Base-by-base conservation (phyloP, 2,888 invertebrate species). In the Cantharis nigra region DNA sequence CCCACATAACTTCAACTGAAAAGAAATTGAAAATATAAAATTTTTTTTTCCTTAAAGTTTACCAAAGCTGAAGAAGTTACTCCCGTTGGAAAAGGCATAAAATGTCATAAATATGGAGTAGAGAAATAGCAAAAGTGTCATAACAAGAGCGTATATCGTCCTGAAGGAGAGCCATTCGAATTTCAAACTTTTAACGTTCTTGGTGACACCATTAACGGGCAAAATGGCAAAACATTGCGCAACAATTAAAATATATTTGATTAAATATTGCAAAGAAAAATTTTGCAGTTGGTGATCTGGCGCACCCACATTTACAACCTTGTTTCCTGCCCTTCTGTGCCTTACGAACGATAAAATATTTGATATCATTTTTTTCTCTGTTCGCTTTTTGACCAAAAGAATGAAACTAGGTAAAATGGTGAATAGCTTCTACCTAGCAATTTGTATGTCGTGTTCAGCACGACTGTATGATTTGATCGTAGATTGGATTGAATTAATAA, bases 1-100 rank as follows among this genome's bases (percentile, higher is more conserved):
- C 79, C 80, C 80, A 80, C 23, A 72, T 62, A 13, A 79, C 75
- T 5, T 75, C 63, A 62, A 78, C 80, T 49, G 13, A 13, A 33
- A 33, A 5, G 9, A 30, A 30, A 10, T 30, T 0, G 63, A 14
- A 72, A 78, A 23, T 13, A 67, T 67, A 0, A 70, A 72, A 69
- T 28, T 63, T 69, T 1, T 16, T 18, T 13, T 26, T 0, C 4
- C 69, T n/a, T 14, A 7, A 62, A 62, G 71, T 71, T 74, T 74
- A 78, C 78, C 71, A 33, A 70, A 78, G 65, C 69, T 62, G 49
- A 74, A 69, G 69, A 78, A 78, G 26, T 74, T 74, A n/a, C 63
- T 71, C 13, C 70, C 23, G 9, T 71, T 13, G 10, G 69, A 65
- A 18, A 30, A 5, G 9, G 74, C 64, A 20, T 62, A 74, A 28